Evolutionary conservation across 2,797 vertebrate genomes (phyloP).

Genomic region (Margarornis squamiger): DNA sequence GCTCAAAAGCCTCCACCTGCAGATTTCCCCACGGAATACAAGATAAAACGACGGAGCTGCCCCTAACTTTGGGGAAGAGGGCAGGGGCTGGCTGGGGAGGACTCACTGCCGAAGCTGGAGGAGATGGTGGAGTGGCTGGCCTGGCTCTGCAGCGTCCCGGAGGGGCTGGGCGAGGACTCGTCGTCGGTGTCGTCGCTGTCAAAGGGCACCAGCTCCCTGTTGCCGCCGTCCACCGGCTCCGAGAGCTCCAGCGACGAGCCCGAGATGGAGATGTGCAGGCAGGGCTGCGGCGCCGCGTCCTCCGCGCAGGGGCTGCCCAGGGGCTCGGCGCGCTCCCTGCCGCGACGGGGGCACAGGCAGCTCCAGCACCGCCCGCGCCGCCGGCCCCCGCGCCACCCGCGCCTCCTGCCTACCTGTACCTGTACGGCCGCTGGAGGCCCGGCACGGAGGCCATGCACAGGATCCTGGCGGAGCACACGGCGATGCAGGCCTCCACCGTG

Average conservation of each 20-base stretch:
- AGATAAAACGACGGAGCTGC: too few species aligned
- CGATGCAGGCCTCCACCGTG: conserved; percentile 96
- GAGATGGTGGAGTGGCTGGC: conserved; percentile 97
- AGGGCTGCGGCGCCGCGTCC: conserved; percentile 78
- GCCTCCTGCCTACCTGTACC: conserved; percentile 65
- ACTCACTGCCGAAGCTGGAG: conserved; percentile 95
- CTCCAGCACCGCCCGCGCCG: background rate
- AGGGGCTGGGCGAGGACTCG: conserved; percentile 95
- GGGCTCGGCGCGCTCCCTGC: conserved; percentile 63
- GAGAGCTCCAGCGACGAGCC: conserved; percentile 88
- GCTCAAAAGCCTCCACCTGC: too few species aligned
- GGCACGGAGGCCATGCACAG: conserved; percentile 96
- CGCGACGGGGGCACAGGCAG: background rate
- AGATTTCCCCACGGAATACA: too few species aligned
- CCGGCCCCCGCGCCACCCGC: background rate
- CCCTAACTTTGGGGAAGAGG: too few species aligned
- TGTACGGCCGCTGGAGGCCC: conserved; percentile 84
- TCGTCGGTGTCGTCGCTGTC: conserved; percentile 96
- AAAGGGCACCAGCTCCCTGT: conserved; percentile 90
- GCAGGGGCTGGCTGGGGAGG: too few species aligned
- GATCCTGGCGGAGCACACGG: conserved; percentile 95
- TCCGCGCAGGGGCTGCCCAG: conserved; percentile 53
- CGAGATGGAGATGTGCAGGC: conserved; percentile 94
- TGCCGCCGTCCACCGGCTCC: conserved; percentile 76
- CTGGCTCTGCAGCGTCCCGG: conserved; percentile 95